phyloP scores from a whole-genome alignment of 2,113 vertebrate species.

The Atractosteus spatula region DNA sequence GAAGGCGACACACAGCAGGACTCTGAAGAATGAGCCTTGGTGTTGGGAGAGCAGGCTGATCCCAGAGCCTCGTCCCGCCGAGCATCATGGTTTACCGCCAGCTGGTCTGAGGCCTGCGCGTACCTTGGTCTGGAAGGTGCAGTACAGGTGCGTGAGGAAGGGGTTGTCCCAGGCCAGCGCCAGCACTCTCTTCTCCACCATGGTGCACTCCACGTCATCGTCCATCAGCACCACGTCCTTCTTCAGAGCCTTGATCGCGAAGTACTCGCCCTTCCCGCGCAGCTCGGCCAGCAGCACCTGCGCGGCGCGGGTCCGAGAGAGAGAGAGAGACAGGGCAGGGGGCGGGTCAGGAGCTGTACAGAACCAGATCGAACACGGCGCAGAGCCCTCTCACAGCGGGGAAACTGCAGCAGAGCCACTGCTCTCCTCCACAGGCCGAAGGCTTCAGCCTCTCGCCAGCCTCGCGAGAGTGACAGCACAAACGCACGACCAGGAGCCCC shows the following conservation, averaged over 20 bases:
- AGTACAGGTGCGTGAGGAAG: conserved; percentile 94
- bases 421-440: too few relatives aligned
- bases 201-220: conserved; percentile 95
- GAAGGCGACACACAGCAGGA: background rate
- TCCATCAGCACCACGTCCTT: conserved; percentile 98
- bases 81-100: too few relatives aligned
- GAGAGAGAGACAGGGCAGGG: background rate
- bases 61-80: too few relatives aligned
- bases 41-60: background rate
- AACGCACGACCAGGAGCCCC: too few relatives aligned
- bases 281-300: conserved; percentile 93
- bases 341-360: too few relatives aligned
- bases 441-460: too few relatives aligned
- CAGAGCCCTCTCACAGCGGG: background rate
- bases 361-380: too few relatives aligned
- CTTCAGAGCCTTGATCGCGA: conserved; percentile 92
- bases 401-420: background rate
- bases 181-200: conserved; percentile 96
- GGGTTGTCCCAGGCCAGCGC: conserved; percentile 93
- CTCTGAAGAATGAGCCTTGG: background rate
- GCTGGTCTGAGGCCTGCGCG: background rate
- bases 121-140: conserved; percentile 94
- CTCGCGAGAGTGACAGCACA: too few relatives aligned
- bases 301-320: background rate
- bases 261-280: conserved; percentile 85